Evolutionary conservation across 1,140 invertebrate genomes (phyloP).

Genomic region (Oscheius sp.): DNA sequence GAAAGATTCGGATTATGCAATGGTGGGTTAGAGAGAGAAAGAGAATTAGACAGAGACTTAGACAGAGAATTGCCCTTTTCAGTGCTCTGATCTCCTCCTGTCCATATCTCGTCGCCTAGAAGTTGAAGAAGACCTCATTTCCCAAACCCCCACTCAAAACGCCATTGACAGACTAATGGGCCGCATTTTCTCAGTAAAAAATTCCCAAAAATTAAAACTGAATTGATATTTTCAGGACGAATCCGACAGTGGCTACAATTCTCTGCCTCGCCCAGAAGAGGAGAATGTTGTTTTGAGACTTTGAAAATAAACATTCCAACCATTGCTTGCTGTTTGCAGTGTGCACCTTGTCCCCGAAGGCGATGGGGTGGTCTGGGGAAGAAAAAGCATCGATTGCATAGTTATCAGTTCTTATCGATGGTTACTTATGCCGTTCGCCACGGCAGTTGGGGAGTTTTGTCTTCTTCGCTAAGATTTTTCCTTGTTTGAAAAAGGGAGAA

Average conservation of each 20-base stretch:
- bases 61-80: not conserved
- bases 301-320: not conserved
- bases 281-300: not conserved
- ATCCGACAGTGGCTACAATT: not conserved
- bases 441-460: no score
- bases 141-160: not conserved
- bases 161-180: not conserved
- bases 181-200: not conserved
- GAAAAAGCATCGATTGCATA: no score
- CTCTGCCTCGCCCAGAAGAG: not conserved
- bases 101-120: not conserved
- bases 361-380: no score
- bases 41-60: not conserved
- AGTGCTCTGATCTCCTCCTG: not conserved
- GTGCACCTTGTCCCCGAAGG: no score
- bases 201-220: not conserved
- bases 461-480: no score
- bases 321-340: no score
- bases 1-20: not conserved
- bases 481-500: no score
- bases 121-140: no score
- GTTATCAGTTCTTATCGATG: no score
- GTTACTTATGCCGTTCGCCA: no score
- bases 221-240: not conserved
- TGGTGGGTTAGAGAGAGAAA: no score